These are phyloP conservation scores for Mesorhabditis spiculigera DNA, from an alignment of 2,888 invertebrate genomes.

Conservation along the genomic window DNA sequence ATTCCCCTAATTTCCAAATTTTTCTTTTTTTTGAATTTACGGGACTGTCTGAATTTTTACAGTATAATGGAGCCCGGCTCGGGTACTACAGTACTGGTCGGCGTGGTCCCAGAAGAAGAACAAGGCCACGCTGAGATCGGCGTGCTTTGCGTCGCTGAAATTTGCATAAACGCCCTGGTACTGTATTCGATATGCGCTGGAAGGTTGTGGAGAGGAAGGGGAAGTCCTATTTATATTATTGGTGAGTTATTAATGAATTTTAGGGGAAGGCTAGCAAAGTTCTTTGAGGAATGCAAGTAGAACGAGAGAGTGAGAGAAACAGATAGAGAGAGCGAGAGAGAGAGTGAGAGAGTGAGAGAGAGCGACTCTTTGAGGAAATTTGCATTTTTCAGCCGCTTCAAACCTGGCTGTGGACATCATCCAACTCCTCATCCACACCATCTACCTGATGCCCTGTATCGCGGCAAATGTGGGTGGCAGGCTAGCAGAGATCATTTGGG, in stretches of 20 bases:
- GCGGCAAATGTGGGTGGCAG: background rate
- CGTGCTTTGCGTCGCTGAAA: background rate
- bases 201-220: background rate
- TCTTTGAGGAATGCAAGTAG: no score
- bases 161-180: background rate
- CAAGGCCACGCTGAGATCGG: background rate
- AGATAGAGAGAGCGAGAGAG: background rate
- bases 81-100: no score
- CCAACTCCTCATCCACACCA: background rate
- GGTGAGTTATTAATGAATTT: background rate
- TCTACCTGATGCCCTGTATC: conserved; percentile 4
- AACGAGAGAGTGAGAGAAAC: background rate
- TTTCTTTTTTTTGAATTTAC: no score
- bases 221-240: conserved; percentile 5
- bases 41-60: no score
- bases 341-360: background rate
- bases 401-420: conserved; percentile 1
- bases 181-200: background rate
- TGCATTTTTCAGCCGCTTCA: conserved; percentile 3
- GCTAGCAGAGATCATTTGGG: no score
- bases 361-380: background rate
- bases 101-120: no score
- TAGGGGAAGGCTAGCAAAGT: no score
- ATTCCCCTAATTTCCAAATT: no score
- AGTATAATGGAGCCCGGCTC: no score